Conservation (phyloP, 1,140 invertebrate species). For the Mactra quadrangularis region DNA sequence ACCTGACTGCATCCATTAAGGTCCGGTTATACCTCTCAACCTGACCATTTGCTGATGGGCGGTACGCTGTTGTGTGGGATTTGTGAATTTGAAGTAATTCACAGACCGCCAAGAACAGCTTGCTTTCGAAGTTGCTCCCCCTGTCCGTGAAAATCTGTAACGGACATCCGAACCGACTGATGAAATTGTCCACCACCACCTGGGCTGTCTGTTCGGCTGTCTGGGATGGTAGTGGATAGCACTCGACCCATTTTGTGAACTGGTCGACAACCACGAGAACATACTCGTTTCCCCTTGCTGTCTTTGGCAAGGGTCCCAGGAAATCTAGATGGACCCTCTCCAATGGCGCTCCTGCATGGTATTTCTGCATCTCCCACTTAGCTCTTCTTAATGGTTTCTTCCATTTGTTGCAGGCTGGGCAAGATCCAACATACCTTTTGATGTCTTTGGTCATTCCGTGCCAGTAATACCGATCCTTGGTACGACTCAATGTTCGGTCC, state of each 20-base stretch:
- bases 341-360: conserved; percentile 33
- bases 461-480: neutral
- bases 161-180: conserved; percentile 60
- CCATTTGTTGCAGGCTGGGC: neutral
- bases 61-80: conserved; percentile 13
- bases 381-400: conserved; percentile 3
- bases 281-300: conserved; percentile 67
- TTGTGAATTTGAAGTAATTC: conserved; percentile 63
- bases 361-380: conserved; percentile 32
- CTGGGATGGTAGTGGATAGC: conserved; percentile 65
- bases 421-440: neutral
- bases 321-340: conserved; percentile 9
- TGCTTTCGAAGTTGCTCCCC: conserved; percentile 64
- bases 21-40: conserved; percentile 65
- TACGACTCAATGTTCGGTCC: neutral
- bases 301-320: conserved; percentile 35
- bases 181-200: conserved; percentile 44
- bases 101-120: conserved; percentile 60
- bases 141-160: conserved; percentile 57
- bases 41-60: conserved; percentile 17
- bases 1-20: conserved; percentile 32
- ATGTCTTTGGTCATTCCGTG: neutral
- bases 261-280: conserved; percentile 70
- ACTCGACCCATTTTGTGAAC: conserved; percentile 76
- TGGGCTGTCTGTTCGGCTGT: conserved; percentile 33